Evolutionary conservation across 2,797 vertebrate genomes (phyloP).

Genomic region (Melanitta fusca): DNA sequence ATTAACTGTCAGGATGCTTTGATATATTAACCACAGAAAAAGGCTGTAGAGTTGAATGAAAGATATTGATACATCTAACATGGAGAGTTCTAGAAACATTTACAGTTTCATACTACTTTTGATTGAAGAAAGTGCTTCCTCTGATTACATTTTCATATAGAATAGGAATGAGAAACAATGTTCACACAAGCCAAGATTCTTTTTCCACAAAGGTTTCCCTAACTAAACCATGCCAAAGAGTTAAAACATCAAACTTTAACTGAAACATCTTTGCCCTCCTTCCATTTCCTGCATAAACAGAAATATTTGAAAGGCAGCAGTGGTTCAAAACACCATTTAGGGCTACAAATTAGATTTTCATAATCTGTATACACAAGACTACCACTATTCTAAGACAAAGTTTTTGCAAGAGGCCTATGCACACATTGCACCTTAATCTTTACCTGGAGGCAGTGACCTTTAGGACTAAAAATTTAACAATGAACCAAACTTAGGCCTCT

Average conservation of each 20-base stretch:
- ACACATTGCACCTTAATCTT: not conserved
- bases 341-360: not conserved
- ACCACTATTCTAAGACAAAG: not conserved
- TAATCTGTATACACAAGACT: not conserved
- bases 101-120: not conserved
- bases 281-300: not conserved
- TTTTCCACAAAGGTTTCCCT: not conserved
- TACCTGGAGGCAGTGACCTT: not conserved
- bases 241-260: not conserved
- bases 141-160: not conserved
- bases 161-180: not conserved
- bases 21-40: not conserved
- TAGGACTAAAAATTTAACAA: not conserved
- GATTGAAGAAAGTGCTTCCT: not conserved
- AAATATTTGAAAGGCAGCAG: not conserved
- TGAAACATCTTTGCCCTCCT: not conserved
- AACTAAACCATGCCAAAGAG: not conserved
- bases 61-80: not conserved
- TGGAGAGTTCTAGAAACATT: not conserved
- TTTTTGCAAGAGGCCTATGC: not conserved
- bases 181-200: not conserved
- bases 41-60: not conserved
- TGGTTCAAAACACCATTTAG: not conserved
- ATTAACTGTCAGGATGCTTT: not conserved
- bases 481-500: not conserved